Base-by-base conservation (phyloP, 2,888 invertebrate species). In the Limnephilus auricula region DNA sequence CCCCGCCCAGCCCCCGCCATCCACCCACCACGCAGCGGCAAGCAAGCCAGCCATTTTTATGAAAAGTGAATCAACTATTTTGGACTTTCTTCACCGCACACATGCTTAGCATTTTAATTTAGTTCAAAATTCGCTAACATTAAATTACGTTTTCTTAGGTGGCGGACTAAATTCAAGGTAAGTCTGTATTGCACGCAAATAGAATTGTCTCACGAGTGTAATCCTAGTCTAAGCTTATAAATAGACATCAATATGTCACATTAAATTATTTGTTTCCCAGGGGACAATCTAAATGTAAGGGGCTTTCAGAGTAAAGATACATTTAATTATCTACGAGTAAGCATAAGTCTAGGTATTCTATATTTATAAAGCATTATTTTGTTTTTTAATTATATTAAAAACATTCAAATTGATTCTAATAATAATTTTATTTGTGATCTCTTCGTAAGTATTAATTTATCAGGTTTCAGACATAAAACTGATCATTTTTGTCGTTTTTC, bases 41-140 rank as follows among this genome's bases (percentile, higher is more conserved):
- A 50, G 45, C 45, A 50, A 50, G 31, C 40, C 45, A 32, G 45
- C 84, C 45, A 85, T 85, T 40, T 85, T 85, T 37, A 85, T 85
- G 84, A 25, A 85, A 85, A 45, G 45, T 85, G 84, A 40, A 34
- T 85, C 30, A 85, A 85, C n/a, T 85, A 30, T 40, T 30, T 85
- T 30, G 30, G 18, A 37, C 40, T 85, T 85, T 18, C n/a, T 40
- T 40, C 84, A 15, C 30, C 6, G 45, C 45, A 85, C 30, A 85
- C 13, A 85, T 30, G 32, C n/a, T 78, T 31, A 32, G 87, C 78
- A 18, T 32, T 87, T 87, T 87, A 32, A 78, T 65, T 87, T 45
- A 40, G 15, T 80, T 80, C 30, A n/a, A 25, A 65, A 25, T 5
- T 65, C 5, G 25, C 3, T 25, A 65, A 65, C 25, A 65, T 25